phyloP scores from a whole-genome alignment of 2,888 invertebrate genomes.

The Eupithecia vulgata region DNA sequence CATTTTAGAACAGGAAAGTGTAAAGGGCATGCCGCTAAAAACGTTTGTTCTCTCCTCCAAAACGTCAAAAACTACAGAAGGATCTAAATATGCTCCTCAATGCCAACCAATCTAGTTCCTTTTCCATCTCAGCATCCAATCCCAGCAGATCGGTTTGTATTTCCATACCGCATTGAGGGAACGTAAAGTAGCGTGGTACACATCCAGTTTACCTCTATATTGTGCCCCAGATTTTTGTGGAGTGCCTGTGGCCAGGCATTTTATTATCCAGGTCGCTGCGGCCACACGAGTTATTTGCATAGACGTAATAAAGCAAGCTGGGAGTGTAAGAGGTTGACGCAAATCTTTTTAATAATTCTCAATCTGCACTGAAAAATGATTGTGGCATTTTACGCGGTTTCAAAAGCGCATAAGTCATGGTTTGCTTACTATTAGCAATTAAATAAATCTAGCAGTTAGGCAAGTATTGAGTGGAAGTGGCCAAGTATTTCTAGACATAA shows the following conservation, averaged over 20 bases:
- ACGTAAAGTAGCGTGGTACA: conserved; percentile 46
- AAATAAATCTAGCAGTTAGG: too few species aligned
- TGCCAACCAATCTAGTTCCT: conserved; percentile 25
- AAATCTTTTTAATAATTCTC: conserved; percentile 6
- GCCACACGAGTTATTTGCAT: conserved; percentile 61
- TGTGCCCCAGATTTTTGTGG: conserved; percentile 64
- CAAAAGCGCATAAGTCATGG: background rate
- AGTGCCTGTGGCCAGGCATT: conserved; percentile 57
- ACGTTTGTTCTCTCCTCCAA: background rate
- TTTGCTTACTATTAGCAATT: background rate
- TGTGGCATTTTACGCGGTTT: background rate
- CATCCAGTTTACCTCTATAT: conserved; percentile 52
- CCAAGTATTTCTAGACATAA: too few species aligned
- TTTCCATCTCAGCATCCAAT: conserved; percentile 42
- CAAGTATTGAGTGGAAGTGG: too few species aligned
- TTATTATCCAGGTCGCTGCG: conserved; percentile 60
- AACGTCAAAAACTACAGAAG: too few species aligned
- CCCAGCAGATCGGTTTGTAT: conserved; percentile 46
- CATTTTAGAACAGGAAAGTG: background rate
- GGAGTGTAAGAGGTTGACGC: background rate
- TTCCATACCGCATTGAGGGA: conserved; percentile 49
- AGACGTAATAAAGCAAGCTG: conserved; percentile 37
- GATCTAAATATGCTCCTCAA: conserved; percentile 2
- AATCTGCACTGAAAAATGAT: background rate
- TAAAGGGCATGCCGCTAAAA: background rate